Evolutionary conservation across 2,113 vertebrate species (phyloP), one percentile per base, ranked within the genome.

Genomic region (Thryonomys swinderianus): DNA sequence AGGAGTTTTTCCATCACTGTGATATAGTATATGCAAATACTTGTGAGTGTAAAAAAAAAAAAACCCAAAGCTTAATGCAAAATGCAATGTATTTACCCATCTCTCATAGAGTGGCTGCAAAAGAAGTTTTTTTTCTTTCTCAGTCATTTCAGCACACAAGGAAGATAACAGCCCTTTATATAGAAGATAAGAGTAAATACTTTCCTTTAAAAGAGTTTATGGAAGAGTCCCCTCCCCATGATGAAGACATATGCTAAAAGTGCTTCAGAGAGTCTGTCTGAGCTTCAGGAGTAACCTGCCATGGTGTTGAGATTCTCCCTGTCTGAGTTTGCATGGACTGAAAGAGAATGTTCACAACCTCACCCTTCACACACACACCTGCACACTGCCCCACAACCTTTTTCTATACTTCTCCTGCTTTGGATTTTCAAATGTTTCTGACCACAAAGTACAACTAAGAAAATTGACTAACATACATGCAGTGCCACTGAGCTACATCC

Each of bases 21-120:
- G 45, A 0, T 1, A 1, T 48, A 14, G 3, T 32, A 11, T n/a
- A 5, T 48, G 6, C 18, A 17, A 20, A 4, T 0, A 37, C 23
- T 32, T 74, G 18, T 40, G 27, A 45, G 34, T 45, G 17, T 51
- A 57, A 37, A 42, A 42, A 85, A 59, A 76, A 76, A 42, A 73
- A 67, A 61, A 2, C 11, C 62, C 21, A n/a, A 71, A n/a, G 2
- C 1, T 34, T 2, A 20, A 25, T 3, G 16, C 80, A 42, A 88
- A 81, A 81, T 53, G 25, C 21, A 69, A 51, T 27, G 17, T 40
- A 23, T 45, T 51, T 61, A 11, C 69, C 16, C 32, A 20, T 17
- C 32, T 61, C 74, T 51, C 61, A 9, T 55, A 18, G n/a, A 82
- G 34, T 7, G 30, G 45, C 59, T 79, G 2, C 57, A 37, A 91